These are phyloP conservation scores for Hyles euphorbiae DNA, from an alignment of 1,140 invertebrate species.

Conservation along the genomic window DNA sequence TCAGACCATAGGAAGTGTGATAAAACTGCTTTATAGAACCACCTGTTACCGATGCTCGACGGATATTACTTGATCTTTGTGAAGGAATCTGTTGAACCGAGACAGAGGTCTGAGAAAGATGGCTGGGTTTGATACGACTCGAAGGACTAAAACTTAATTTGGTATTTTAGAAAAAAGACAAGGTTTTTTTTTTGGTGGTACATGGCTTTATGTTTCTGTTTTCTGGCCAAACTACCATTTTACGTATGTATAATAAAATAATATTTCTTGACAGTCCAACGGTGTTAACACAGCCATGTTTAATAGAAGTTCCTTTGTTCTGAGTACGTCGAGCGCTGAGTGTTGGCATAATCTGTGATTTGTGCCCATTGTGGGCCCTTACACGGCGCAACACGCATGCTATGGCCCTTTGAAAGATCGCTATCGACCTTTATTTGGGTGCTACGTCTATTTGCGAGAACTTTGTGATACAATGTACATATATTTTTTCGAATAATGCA, in stretches of 20 bases:
- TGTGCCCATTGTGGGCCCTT: constrained; percentile 8
- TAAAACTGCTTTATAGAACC: constrained; percentile 26
- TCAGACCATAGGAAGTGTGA: constrained; percentile 27
- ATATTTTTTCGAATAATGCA: too few relatives aligned
- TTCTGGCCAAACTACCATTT: too few relatives aligned
- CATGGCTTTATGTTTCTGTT: too few relatives aligned
- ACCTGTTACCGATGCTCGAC: constrained; percentile 13
- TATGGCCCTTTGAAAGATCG: constrained; percentile 1
- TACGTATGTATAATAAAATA: too few relatives aligned
- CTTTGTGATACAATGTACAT: too few relatives aligned
- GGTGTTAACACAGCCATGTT: constrained; percentile 17
- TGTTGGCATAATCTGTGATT: constrained; percentile 18
- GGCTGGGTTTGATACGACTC: too few relatives aligned
- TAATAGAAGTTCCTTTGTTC: constrained; percentile 32
- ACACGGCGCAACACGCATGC: neutral
- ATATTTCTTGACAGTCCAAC: neutral
- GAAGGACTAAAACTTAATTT: too few relatives aligned
- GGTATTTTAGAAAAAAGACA: too few relatives aligned
- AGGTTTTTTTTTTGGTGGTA: too few relatives aligned
- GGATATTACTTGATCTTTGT: too few relatives aligned
- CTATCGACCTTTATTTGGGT: constrained; percentile 1
- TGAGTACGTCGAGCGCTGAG: constrained; percentile 2
- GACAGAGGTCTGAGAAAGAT: too few relatives aligned
- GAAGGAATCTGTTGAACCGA: too few relatives aligned
- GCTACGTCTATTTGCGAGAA: neutral